Evolutionary conservation across 2,797 vertebrate species (phyloP).

Genomic region (Falco naumanni): DNA sequence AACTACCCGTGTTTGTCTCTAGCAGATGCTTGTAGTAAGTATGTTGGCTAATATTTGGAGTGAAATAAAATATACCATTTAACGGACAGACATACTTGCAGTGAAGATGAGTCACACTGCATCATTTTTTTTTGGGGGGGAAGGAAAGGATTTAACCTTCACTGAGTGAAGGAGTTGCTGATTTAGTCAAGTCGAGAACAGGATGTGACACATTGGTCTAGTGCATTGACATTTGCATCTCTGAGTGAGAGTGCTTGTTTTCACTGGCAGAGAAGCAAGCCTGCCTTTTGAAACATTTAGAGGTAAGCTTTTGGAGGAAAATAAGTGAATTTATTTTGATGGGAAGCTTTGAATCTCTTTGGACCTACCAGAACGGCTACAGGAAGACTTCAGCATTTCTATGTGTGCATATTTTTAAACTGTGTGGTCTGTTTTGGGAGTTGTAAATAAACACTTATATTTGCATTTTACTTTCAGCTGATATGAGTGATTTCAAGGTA

Average conservation of each 20-base stretch:
- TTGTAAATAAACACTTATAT: neutral
- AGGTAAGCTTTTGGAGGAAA: constrained; percentile 26
- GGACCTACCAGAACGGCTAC: neutral
- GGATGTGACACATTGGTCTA: neutral
- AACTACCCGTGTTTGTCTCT: neutral
- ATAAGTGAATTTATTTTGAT: constrained; percentile 11
- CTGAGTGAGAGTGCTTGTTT: constrained; percentile 24
- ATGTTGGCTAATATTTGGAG: neutral
- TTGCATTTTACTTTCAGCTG: neutral
- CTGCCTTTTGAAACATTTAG: constrained; percentile 58
- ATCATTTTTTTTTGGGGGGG: neutral
- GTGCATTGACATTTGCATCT: constrained; percentile 51
- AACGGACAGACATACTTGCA: neutral
- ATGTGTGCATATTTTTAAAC: neutral
- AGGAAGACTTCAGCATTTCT: neutral
- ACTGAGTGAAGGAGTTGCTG: neutral
- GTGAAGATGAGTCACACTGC: neutral
- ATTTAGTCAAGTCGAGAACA: constrained; percentile 47
- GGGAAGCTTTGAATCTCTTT: constrained; percentile 23
- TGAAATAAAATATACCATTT: neutral
- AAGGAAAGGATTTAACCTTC: neutral
- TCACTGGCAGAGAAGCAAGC: constrained; percentile 10
- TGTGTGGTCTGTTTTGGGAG: neutral
- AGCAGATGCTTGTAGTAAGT: neutral
- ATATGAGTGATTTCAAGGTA: neutral